Base-by-base conservation (phyloP, 2,888 invertebrate genomes). In the Acanthosepion lycidas region DNA sequence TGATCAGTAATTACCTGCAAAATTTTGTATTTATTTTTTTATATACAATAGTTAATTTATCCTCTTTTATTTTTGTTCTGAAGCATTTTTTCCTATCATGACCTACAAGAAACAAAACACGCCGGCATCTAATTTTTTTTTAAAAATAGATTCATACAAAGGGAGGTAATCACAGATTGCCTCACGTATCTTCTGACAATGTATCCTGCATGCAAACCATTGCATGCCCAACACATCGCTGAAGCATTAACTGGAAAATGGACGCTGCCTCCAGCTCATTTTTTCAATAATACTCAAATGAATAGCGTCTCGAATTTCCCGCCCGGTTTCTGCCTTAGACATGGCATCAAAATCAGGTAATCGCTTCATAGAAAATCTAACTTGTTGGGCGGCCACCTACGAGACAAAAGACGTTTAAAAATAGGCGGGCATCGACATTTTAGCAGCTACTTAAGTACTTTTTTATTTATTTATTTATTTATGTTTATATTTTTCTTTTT, bases 251-350 rank as follows among this genome's bases (percentile, higher is more conserved):
- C 78, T 78, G 78, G 15, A 78, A 78, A 78, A 78, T 78, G n/a
- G 78, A 78, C 78, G 78, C 78, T 12, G 78, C 78, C 78, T 78
- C 12, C 78, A 12, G 78, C 78, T 78, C 78, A 33, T 12, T 33
- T 78, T 78, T 78, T 33, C 78, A 78, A 78, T 78, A 78, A 78
- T 78, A 78, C 78, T 78, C 78, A 78, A 78, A 78, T 78, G 78
- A 78, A 78, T 78, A 78, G 12, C n/a, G 18, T 78, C 12, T 59
- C 20, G 78, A 15, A 33, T 78, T 78, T 78, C 78, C 78, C n/a
- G 78, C 78, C 78, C 33, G n/a, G 18, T 78, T 12, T 12, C 78
- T 78, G 78, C n/a, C n/a, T n/a, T 9, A 78, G 78, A 78, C 78
- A 78, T 5, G n/a, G 78, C 18, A 78, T n/a, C 33, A 33, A 5